A percentile compares a stretch with the other conserved stretches of the same genome.
These are phyloP conservation scores for Labia minor DNA, from an alignment of 2,888 invertebrate species.

Conservation along the genomic window DNA sequence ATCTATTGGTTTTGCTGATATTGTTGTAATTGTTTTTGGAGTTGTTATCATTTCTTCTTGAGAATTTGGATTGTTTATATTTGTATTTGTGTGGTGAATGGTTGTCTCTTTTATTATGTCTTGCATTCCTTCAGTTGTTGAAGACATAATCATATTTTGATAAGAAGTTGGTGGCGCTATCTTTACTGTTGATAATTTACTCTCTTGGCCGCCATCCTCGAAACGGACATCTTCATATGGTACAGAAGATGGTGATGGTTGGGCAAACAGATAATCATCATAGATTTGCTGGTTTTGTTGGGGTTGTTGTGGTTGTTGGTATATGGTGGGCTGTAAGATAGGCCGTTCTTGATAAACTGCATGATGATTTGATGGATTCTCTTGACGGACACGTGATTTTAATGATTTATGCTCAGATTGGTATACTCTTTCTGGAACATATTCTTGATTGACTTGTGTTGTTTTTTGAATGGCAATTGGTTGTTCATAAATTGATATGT, in stretches of 20 bases:
- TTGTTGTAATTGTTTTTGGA: constrained; percentile 14
- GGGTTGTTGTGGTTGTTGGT: neutral
- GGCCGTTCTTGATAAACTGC: neutral
- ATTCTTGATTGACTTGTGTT: neutral
- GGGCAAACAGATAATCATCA: neutral
- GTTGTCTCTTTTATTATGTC: constrained; percentile 24
- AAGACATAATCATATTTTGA: constrained; percentile 15
- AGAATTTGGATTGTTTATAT: neutral
- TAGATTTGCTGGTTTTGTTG: neutral
- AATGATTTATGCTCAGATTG: constrained; percentile 23
- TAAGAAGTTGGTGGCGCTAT: neutral
- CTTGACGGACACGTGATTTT: constrained; percentile 14
- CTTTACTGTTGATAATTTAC: neutral
- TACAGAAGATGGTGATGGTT: neutral
- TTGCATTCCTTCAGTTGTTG: constrained; percentile 24
- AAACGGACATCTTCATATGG: neutral
- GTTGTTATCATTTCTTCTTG: constrained; percentile 34
- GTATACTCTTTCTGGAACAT: constrained; percentile 29
- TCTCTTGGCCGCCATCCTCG: neutral
- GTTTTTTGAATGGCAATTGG: neutral
- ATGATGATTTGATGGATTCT: constrained; percentile 21
- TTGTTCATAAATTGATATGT: neutral
- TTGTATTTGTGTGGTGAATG: too few species aligned
- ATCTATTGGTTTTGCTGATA: constrained; percentile 21
- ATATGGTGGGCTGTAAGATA: neutral